Conservation (phyloP, 2,113 vertebrate genomes). For the Dromaius novaehollandiae region DNA sequence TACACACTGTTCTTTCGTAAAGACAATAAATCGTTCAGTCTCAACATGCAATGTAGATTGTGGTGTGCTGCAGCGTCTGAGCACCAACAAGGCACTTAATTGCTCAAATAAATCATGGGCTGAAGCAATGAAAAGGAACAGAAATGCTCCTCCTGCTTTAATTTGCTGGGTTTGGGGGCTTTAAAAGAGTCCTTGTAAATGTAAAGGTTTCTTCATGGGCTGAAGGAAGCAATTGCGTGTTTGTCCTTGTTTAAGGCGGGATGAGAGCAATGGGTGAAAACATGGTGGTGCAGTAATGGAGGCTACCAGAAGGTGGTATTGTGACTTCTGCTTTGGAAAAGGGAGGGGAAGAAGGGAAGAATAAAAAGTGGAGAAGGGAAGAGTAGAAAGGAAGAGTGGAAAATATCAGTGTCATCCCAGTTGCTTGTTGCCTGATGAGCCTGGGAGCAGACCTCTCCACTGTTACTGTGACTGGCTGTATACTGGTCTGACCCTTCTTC, state of each 20-base stretch:
- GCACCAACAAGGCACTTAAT: not conserved
- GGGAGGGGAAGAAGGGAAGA: not conserved
- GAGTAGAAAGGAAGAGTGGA: not conserved
- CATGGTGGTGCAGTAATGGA: not conserved
- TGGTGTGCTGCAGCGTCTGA: not conserved
- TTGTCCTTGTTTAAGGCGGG: not conserved
- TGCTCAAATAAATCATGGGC: not conserved
- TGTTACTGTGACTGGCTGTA: not conserved
- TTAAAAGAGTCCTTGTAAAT: not conserved
- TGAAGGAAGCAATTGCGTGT: accelerated
- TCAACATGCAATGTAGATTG: accelerated
- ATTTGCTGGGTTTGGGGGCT: accelerated
- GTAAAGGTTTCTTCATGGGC: not conserved
- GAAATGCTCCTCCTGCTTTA: not conserved
- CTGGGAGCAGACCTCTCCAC: not conserved
- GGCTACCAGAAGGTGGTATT: not conserved
- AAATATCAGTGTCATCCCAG: not conserved
- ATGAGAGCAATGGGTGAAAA: no score
- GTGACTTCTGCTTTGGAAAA: not conserved
- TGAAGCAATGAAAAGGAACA: not conserved
- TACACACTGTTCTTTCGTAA: not conserved
- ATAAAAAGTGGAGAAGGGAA: no score
- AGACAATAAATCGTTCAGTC: accelerated
- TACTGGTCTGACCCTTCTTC: not conserved
- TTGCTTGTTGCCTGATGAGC: not conserved